phyloP scores from a whole-genome alignment of 1,140 invertebrate species.

The Bombus sylvicola region DNA sequence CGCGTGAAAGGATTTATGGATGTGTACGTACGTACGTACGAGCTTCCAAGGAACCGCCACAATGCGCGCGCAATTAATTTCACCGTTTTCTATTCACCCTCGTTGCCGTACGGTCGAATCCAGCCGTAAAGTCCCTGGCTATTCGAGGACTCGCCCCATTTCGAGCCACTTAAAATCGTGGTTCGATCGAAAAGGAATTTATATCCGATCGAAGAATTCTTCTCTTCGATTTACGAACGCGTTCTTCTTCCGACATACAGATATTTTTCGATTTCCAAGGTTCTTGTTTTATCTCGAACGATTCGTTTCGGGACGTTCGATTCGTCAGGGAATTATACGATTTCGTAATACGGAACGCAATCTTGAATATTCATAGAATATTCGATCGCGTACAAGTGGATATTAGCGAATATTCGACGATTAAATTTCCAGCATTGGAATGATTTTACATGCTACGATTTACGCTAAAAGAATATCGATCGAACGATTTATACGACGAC shows the following conservation, averaged over 20 bases:
- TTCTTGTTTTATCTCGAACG: background rate
- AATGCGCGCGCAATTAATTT: constrained; percentile 37
- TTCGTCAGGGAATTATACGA: background rate
- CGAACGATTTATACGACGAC: background rate
- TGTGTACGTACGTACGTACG: background rate
- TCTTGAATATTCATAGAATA: background rate
- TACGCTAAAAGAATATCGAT: background rate
- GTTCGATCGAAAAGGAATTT: constrained; percentile 24
- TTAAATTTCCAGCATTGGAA: background rate
- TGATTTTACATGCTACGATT: background rate
- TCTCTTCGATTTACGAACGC: background rate
- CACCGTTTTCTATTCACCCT: background rate
- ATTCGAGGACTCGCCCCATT: background rate
- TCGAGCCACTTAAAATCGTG: constrained; percentile 23
- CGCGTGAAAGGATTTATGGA: constrained; percentile 27
- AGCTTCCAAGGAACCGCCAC: background rate
- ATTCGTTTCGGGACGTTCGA: background rate
- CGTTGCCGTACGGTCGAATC: background rate
- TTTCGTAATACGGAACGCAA: background rate
- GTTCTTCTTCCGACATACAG: background rate
- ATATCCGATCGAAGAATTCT: constrained; percentile 13
- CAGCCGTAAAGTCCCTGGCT: background rate
- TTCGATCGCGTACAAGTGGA: background rate
- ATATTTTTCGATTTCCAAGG: constrained; percentile 1
- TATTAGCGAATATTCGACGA: background rate